Conservation (phyloP, 2,888 invertebrate species). For the Pyrocoelia pectoralis region DNA sequence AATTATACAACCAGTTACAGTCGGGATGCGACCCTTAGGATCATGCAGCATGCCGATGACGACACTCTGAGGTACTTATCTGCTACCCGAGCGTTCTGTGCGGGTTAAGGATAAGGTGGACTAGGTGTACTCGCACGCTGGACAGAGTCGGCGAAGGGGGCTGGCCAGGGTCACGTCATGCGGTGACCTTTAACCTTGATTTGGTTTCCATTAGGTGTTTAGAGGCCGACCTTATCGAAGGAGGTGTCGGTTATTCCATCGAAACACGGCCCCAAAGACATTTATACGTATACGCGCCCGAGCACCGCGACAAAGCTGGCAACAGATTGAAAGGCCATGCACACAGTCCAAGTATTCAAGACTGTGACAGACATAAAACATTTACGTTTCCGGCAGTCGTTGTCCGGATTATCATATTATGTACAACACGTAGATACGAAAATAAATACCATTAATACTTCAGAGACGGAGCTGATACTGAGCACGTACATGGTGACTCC, state of each 20-base stretch:
- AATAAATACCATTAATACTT: constrained; percentile 90
- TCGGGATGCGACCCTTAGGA: constrained; percentile 34
- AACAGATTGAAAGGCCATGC: constrained; percentile 63
- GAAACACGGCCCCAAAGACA: constrained; percentile 43
- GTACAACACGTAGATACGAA: constrained; percentile 44
- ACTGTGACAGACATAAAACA: constrained; percentile 61
- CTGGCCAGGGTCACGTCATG: constrained; percentile 75
- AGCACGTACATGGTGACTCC: constrained; percentile 98
- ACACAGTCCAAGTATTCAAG: constrained; percentile 68
- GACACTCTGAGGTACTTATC: constrained; percentile 56
- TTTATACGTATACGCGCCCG: constrained; percentile 36
- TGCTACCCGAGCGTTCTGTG: constrained; percentile 51
- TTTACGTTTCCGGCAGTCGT: constrained; percentile 43
- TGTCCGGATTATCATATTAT: constrained; percentile 37
- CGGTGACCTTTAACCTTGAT: constrained; percentile 78
- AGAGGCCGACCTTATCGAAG: constrained; percentile 61
- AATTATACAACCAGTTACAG: constrained; percentile 27
- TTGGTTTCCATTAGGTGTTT: constrained; percentile 81
- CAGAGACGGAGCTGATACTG: constrained; percentile 97
- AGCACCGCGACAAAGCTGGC: constrained; percentile 47
- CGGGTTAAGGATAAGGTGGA: constrained; percentile 46
- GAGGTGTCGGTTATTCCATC: constrained; percentile 43
- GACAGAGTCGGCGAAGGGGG: constrained; percentile 56
- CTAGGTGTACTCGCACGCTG: constrained; percentile 54
- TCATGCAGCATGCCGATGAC: constrained; percentile 53